These are phyloP conservation scores for Zapornia atra DNA, from an alignment of 2,113 vertebrate genomes.

Conservation along the genomic window DNA sequence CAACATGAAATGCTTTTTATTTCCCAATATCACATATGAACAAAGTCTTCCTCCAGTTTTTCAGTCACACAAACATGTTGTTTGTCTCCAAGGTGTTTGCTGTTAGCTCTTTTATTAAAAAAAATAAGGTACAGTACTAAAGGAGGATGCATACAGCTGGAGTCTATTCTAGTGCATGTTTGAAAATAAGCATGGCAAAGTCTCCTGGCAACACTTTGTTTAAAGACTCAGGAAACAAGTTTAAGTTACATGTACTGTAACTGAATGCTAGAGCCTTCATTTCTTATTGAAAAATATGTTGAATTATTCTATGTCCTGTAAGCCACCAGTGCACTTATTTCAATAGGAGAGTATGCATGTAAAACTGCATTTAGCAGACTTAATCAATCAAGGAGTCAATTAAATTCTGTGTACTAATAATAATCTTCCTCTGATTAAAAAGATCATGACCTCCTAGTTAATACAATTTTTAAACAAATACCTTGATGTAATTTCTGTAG, in stretches of 20 bases:
- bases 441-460: not conserved
- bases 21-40: not conserved
- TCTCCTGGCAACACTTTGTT: conserved; percentile 19
- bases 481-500: not conserved
- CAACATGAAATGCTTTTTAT: not conserved
- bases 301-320: not conserved
- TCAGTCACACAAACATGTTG: not conserved
- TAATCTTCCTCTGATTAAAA: not conserved
- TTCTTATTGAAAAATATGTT: not conserved
- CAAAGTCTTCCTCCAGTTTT: not conserved
- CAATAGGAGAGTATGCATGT: not conserved
- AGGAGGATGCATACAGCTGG: not conserved
- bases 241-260: not conserved
- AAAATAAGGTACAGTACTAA: not conserved
- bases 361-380: not conserved
- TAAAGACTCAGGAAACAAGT: conserved; percentile 6
- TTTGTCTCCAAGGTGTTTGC: not conserved
- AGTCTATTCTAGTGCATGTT: not conserved
- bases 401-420: not conserved
- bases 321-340: not conserved
- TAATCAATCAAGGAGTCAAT: not conserved
- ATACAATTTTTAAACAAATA: not conserved
- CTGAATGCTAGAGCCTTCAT: not conserved
- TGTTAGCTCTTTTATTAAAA: not conserved
- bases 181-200: not conserved